phyloP scores from a whole-genome alignment of 2,888 invertebrate genomes.

The Sinohyriopsis cumingii region DNA sequence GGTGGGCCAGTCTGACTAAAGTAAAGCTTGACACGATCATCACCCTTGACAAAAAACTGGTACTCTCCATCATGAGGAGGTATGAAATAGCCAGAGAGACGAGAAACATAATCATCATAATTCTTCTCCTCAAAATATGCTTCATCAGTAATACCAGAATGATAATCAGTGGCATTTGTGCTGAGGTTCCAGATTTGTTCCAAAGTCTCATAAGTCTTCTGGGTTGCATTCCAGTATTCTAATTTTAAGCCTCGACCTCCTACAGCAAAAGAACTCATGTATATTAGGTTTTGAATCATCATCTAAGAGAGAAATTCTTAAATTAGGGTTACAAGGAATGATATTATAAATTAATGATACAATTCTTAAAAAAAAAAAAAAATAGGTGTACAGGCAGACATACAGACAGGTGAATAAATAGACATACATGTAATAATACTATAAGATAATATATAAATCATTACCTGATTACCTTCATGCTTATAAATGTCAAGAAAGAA shows the following conservation, averaged over 20 bases:
- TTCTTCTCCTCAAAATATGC: slow-evolving; percentile 30
- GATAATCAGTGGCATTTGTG: slow-evolving; percentile 30
- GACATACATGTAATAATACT: too few species aligned
- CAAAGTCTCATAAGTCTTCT: slow-evolving; percentile 13
- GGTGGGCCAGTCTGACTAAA: too few species aligned
- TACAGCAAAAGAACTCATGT: slow-evolving; percentile 2
- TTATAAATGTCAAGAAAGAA: too few species aligned
- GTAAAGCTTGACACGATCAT: slow-evolving; percentile 47
- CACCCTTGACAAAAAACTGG: slow-evolving; percentile 44
- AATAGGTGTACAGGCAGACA: too few species aligned
- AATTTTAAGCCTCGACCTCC: slow-evolving; percentile 51
- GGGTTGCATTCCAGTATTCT: slow-evolving; percentile 42
- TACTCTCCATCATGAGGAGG: slow-evolving; percentile 51
- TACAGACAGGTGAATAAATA: too few species aligned
- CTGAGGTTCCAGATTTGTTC: slow-evolving; percentile 18
- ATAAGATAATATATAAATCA: too few species aligned
- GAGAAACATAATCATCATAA: slow-evolving; percentile 38
- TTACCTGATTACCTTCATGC: too few species aligned
- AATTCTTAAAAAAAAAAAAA: too few species aligned
- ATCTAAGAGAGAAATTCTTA: too few species aligned
- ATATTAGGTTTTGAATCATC: not conserved
- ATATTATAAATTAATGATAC: too few species aligned
- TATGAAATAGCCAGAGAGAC: slow-evolving; percentile 47
- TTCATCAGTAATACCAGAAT: slow-evolving; percentile 31
- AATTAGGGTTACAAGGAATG: too few species aligned